Percentiles rank a stretch among this genome's conserved stretches.
Conservation (phyloP, 2,797 vertebrate species). For the Syngnathus rostellatus region DNA sequence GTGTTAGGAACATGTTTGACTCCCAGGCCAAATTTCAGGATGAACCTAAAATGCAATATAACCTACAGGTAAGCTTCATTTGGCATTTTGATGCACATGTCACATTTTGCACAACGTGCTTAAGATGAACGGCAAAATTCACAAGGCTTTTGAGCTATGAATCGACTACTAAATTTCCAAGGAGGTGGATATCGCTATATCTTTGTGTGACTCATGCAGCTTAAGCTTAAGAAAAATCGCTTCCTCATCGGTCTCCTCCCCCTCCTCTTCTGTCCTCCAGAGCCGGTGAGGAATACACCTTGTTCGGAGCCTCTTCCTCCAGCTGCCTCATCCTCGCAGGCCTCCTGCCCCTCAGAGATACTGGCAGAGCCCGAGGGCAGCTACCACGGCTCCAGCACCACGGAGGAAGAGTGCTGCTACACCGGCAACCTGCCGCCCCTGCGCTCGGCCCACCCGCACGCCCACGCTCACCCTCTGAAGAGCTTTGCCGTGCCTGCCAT, state of each 20-base stretch:
- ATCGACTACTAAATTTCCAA: too few relatives aligned
- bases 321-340: slow-evolving; percentile 69
- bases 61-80: too few relatives aligned
- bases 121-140: too few relatives aligned
- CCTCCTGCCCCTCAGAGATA: slow-evolving; percentile 77
- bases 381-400: slow-evolving; percentile 76
- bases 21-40: too few relatives aligned
- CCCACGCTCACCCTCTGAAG: slow-evolving; percentile 85
- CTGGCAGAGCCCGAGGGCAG: slow-evolving; percentile 75
- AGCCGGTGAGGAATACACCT: slow-evolving; percentile 88
- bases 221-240: background rate
- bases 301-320: slow-evolving; percentile 83
- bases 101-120: too few relatives aligned
- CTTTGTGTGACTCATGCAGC: too few relatives aligned
- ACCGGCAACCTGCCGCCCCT: slow-evolving; percentile 71
- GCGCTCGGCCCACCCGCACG: slow-evolving; percentile 70
- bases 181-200: too few relatives aligned
- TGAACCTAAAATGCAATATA: too few relatives aligned
- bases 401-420: slow-evolving; percentile 83
- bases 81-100: too few relatives aligned
- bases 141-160: too few relatives aligned
- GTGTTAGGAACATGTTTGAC: too few relatives aligned
- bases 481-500: slow-evolving; percentile 90
- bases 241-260: background rate
- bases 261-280: slow-evolving; percentile 53